These are phyloP conservation scores for Camponotus floridanus DNA, from an alignment of 1,140 invertebrate genomes.

Conservation along the genomic window DNA sequence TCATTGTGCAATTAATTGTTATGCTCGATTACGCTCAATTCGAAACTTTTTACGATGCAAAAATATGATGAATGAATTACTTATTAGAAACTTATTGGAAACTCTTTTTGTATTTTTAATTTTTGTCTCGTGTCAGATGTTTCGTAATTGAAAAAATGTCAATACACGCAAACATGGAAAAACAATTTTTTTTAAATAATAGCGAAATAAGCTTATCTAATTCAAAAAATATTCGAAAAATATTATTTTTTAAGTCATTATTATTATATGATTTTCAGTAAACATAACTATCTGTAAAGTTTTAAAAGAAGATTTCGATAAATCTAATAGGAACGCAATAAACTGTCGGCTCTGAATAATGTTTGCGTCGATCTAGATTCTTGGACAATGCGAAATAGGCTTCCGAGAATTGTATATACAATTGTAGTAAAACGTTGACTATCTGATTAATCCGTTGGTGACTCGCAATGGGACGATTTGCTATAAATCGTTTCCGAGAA, in stretches of 20 bases:
- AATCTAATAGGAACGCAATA: background rate
- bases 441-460: slow-evolving; percentile 45
- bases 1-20: slow-evolving; percentile 37
- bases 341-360: slow-evolving; percentile 4
- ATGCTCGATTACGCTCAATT: background rate
- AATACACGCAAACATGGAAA: background rate
- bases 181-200: slow-evolving; percentile 1
- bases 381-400: slow-evolving; percentile 43
- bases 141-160: background rate
- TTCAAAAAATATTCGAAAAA: background rate
- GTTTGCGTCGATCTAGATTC: slow-evolving; percentile 47
- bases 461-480: slow-evolving; percentile 30
- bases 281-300: background rate
- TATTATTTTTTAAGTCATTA: background rate
- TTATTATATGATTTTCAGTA: background rate
- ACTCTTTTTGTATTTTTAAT: slow-evolving; percentile 23
- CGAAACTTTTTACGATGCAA: slow-evolving; percentile 26
- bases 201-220: background rate
- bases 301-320: slow-evolving; percentile 2
- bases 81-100: slow-evolving; percentile 3
- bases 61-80: background rate
- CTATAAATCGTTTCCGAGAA: slow-evolving; percentile 54
- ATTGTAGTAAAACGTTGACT: slow-evolving; percentile 37
- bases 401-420: slow-evolving; percentile 34
- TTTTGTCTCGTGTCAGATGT: background rate